Conservation (phyloP, 2,797 vertebrate genomes). For the Epinephelus awoara region DNA sequence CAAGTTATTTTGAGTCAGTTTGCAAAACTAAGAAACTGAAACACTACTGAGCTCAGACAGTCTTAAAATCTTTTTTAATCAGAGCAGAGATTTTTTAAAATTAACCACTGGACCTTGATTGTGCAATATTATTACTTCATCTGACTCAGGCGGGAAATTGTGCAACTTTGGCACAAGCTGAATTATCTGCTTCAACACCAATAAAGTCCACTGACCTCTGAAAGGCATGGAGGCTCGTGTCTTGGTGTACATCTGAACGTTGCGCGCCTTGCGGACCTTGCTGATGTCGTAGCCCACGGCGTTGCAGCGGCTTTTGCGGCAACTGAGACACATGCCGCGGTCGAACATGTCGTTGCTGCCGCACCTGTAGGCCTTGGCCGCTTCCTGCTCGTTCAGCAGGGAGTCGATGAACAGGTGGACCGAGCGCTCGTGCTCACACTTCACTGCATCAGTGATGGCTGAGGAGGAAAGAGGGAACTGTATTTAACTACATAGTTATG, state of each 20-base stretch:
- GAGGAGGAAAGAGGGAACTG: constrained; percentile 18
- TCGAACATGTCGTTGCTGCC: constrained; percentile 91
- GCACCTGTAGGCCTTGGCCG: constrained; percentile 92
- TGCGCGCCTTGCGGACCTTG: constrained; percentile 89
- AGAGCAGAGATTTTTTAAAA: not conserved
- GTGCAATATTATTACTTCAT: not conserved
- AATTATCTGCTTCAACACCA: not conserved
- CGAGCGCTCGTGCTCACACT: constrained; percentile 95
- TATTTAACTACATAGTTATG: not conserved
- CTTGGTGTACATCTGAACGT: constrained; percentile 93
- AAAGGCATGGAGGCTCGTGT: constrained; percentile 94
- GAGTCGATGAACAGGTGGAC: constrained; percentile 98
- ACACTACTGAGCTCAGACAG: not conserved
- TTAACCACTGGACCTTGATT: not conserved
- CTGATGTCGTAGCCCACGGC: constrained; percentile 92
- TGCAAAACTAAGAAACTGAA: constrained; percentile 10
- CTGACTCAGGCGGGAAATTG: not conserved
- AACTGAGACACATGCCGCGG: constrained; percentile 93
- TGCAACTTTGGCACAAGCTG: not conserved
- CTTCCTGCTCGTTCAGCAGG: constrained; percentile 90
- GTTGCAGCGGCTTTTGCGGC: constrained; percentile 94
- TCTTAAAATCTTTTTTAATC: not conserved
- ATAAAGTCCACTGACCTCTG: constrained; percentile 87
- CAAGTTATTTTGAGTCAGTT: not conserved
- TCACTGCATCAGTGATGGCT: constrained; percentile 93